phyloP scores from a whole-genome alignment of 1,140 invertebrate genomes.

The Drosophila kikkawai region DNA sequence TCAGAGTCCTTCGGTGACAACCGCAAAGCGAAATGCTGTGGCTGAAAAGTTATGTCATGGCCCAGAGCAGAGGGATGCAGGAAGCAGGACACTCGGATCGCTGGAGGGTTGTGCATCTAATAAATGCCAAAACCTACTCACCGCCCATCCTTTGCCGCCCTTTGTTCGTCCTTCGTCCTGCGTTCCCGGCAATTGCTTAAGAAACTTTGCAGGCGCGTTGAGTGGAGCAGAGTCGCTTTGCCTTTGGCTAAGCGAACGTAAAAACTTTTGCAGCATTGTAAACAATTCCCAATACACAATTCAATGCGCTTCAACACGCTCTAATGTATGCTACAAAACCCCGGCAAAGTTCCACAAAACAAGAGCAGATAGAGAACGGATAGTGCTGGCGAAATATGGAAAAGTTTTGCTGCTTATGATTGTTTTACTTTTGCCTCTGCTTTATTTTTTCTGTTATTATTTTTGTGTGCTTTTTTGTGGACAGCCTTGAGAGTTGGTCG shows the following conservation, averaged over 20 bases:
- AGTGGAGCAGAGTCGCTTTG: constrained; percentile 52
- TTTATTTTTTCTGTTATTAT: constrained; percentile 5
- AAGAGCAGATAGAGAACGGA: constrained; percentile 26
- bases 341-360: constrained; percentile 17
- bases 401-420: constrained; percentile 72
- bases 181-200: constrained; percentile 69
- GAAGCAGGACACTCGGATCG: constrained; percentile 31
- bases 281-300: constrained; percentile 83
- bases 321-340: constrained; percentile 70
- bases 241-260: constrained; percentile 79
- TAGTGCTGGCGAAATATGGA: constrained; percentile 41
- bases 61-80: constrained; percentile 12
- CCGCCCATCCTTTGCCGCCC: constrained; percentile 12
- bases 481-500: constrained; percentile 31
- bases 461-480: neutral
- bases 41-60: constrained; percentile 68
- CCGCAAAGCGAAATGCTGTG: constrained; percentile 65
- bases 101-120: constrained; percentile 73
- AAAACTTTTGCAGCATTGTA: constrained; percentile 82
- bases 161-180: constrained; percentile 11
- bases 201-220: constrained; percentile 62
- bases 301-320: constrained; percentile 82
- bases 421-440: constrained; percentile 62
- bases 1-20: constrained; percentile 42
- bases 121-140: constrained; percentile 67